Evolutionary conservation across 1,140 invertebrate species (phyloP).

Genomic region (Sweltsa coloradensis): DNA sequence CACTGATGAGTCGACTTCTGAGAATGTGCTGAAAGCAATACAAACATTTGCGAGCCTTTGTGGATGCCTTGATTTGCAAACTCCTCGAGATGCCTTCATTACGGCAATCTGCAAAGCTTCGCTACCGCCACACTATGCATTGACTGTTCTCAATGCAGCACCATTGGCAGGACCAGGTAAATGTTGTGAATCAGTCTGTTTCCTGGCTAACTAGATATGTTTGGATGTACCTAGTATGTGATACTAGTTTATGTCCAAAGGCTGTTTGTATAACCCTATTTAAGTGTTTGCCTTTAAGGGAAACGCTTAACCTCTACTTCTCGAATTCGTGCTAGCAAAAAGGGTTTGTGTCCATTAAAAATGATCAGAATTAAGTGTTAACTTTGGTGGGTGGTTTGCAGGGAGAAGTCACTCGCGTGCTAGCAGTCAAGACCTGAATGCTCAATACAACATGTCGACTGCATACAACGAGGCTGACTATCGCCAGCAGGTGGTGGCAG

Average conservation of each 20-base stretch:
- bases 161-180: too few species aligned
- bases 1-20: slow-evolving; percentile 80
- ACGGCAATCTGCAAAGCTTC: slow-evolving; percentile 90
- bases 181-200: too few species aligned
- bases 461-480: slow-evolving; percentile 45
- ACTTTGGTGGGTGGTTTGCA: slow-evolving; percentile 13
- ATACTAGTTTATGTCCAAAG: too few species aligned
- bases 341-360: too few species aligned
- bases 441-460: slow-evolving; percentile 28
- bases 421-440: slow-evolving; percentile 34
- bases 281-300: too few species aligned
- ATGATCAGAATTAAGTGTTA: neutral
- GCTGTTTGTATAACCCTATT: too few species aligned
- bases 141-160: slow-evolving; percentile 65
- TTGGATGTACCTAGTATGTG: too few species aligned
- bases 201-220: too few species aligned
- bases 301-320: too few species aligned
- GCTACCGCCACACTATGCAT: slow-evolving; percentile 87
- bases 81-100: slow-evolving; percentile 81
- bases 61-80: slow-evolving; percentile 56
- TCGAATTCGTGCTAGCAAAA: too few species aligned
- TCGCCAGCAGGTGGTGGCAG: slow-evolving; percentile 85
- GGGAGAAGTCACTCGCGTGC: slow-evolving; percentile 27
- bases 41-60: slow-evolving; percentile 75
- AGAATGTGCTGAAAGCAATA: slow-evolving; percentile 82